phyloP scores from a whole-genome alignment of 1,140 invertebrate species.

The Drosophila parabipectinata region DNA sequence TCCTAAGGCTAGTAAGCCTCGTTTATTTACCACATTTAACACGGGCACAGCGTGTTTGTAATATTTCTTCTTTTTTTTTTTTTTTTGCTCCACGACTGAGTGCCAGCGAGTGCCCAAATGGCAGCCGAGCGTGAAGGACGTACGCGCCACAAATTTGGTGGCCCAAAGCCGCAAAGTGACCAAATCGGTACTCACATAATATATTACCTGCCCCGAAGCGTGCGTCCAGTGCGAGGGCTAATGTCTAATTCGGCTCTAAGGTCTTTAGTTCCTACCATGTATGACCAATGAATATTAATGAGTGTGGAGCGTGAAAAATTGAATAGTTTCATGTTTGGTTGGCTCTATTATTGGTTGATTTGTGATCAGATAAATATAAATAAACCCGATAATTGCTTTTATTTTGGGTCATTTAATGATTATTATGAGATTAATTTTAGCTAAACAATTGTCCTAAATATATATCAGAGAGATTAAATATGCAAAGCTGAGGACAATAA shows the following conservation, averaged over 20 bases:
- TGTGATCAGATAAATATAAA: background rate
- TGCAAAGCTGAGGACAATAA: background rate
- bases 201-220: constrained; percentile 1
- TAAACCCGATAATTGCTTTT: background rate
- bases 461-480: background rate
- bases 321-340: background rate
- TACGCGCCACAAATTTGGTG: constrained; percentile 64
- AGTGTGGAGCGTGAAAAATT: background rate
- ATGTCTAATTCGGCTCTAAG: constrained; percentile 26
- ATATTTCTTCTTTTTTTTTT: background rate
- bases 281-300: constrained; percentile 40
- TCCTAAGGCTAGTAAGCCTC: constrained; percentile 45
- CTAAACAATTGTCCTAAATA: background rate
- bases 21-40: constrained; percentile 75
- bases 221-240: constrained; percentile 12
- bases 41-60: constrained; percentile 46
- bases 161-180: constrained; percentile 44
- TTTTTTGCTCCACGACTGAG: constrained; percentile 21
- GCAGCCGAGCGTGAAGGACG: constrained; percentile 65
- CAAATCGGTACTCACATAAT: constrained; percentile 19
- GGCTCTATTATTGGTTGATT: background rate
- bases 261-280: constrained; percentile 15
- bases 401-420: background rate
- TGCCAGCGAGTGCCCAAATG: constrained; percentile 48
- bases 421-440: background rate